Percentiles rank a stretch among this genome's conserved stretches.
Evolutionary conservation across 2,113 vertebrate species (phyloP).

Genomic region (Prochilodus magdalenae): DNA sequence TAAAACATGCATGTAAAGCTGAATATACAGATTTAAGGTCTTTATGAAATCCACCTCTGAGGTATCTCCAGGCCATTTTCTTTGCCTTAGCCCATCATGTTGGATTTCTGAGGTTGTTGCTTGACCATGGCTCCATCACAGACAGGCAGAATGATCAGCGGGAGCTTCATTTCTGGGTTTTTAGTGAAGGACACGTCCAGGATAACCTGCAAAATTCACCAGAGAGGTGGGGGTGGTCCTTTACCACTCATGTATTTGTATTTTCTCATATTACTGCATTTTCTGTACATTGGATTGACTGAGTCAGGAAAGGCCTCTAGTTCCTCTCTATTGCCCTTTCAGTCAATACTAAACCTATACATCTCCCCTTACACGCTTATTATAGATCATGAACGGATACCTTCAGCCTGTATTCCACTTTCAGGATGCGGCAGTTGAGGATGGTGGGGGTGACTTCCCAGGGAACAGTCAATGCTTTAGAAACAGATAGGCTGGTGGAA

Average conservation of each 20-base stretch:
- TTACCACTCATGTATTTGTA: background rate
- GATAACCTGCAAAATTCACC: slow-evolving; percentile 36
- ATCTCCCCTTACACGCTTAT: background rate
- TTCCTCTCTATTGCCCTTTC: background rate
- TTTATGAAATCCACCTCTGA: too few species aligned
- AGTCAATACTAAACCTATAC: background rate
- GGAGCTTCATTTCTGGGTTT: slow-evolving; percentile 46
- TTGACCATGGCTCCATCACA: background rate
- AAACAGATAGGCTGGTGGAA: slow-evolving; percentile 32
- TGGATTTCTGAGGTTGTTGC: background rate
- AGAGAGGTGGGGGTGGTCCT: background rate
- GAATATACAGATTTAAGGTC: too few species aligned
- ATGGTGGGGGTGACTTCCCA: slow-evolving; percentile 31
- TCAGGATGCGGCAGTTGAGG: slow-evolving; percentile 40
- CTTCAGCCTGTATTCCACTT: slow-evolving; percentile 48
- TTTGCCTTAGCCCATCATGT: background rate
- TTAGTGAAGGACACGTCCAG: slow-evolving; percentile 39
- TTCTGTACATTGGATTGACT: background rate
- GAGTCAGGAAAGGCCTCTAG: background rate
- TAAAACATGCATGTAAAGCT: too few species aligned
- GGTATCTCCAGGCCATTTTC: background rate
- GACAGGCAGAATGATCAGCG: slow-evolving; percentile 30
- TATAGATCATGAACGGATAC: slow-evolving; percentile 12
- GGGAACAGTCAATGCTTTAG: slow-evolving; percentile 24
- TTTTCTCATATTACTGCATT: background rate